A percentile compares a stretch with the other conserved stretches of the same genome.
Evolutionary conservation across 2,888 invertebrate species (phyloP).

Genomic region (Ophion slaviceki): DNA sequence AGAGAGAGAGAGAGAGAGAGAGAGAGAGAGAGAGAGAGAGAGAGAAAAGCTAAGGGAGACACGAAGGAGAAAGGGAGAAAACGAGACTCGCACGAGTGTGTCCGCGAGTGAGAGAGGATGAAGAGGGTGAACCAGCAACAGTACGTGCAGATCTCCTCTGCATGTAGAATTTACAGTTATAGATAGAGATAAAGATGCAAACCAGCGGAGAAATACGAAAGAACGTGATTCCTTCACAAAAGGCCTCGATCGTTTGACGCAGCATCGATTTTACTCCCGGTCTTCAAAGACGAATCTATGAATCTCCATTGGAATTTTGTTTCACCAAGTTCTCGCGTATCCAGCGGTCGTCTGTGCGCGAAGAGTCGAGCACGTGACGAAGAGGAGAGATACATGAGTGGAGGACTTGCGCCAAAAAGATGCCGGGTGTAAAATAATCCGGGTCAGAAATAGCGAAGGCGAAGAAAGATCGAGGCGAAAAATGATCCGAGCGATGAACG

Average conservation of each 20-base stretch:
- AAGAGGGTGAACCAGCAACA: constrained; percentile 48
- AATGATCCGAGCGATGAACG: not conserved
- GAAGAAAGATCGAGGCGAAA: constrained; percentile 8
- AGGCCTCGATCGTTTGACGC: constrained; percentile 12
- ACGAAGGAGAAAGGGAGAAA: constrained; percentile 25
- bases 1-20: constrained; percentile 39
- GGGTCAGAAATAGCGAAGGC: not conserved
- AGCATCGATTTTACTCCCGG: constrained; percentile 7
- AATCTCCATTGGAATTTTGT: not conserved
- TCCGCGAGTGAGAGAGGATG: constrained; percentile 46
- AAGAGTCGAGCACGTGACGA: not conserved
- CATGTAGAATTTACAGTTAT: constrained; percentile 37
- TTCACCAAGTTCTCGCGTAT: not conserved
- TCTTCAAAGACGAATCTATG: not conserved
- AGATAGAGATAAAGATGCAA: constrained; percentile 22
- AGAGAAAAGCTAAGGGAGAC: not conserved
- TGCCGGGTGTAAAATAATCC: not conserved
- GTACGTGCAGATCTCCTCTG: constrained; percentile 47
- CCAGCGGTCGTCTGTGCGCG: not conserved
- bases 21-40: too few relatives aligned
- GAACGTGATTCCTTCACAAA: constrained; percentile 22
- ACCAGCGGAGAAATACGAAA: constrained; percentile 32
- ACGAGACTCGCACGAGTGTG: constrained; percentile 39
- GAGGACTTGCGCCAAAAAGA: not conserved
- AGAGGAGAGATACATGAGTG: too few relatives aligned